Conservation (phyloP, 2,797 vertebrate genomes). For the Crossoptilon crossoptilon region DNA sequence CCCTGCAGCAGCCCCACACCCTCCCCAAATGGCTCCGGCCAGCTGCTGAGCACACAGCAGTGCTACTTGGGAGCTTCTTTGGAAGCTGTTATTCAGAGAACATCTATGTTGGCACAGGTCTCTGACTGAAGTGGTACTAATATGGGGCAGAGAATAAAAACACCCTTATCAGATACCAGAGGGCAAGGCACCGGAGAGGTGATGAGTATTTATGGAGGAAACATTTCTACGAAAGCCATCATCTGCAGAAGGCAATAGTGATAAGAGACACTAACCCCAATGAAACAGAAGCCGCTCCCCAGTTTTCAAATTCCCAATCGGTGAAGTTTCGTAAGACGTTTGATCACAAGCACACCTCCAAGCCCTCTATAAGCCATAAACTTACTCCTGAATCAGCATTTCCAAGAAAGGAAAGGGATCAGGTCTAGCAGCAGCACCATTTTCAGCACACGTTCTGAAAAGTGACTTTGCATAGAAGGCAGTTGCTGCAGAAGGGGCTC, state of each 20-base stretch:
- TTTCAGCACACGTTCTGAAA: not conserved
- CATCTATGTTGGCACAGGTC: not conserved
- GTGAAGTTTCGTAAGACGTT: not conserved
- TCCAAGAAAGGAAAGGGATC: not conserved
- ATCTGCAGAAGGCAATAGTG: not conserved
- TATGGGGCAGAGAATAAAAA: constrained; percentile 31
- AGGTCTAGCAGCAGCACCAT: accelerated
- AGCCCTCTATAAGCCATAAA: not conserved
- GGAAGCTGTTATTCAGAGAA: not conserved
- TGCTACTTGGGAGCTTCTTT: not conserved
- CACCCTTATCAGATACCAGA: constrained; percentile 36
- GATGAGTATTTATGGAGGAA: not conserved
- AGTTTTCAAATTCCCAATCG: not conserved
- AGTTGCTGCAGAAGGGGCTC: not conserved
- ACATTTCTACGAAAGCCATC: not conserved
- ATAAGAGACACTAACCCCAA: not conserved
- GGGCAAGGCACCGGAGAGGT: not conserved
- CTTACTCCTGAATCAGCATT: not conserved
- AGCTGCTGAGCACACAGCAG: not conserved
- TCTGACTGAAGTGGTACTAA: not conserved
- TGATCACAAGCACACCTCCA: not conserved
- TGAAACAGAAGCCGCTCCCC: not conserved
- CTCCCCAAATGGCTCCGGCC: not conserved
- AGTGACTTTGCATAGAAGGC: not conserved
- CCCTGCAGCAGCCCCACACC: not conserved